Evolutionary conservation across 2,888 invertebrate genomes (phyloP).

Genomic region (Pseudococcus jackbeardsleyi): DNA sequence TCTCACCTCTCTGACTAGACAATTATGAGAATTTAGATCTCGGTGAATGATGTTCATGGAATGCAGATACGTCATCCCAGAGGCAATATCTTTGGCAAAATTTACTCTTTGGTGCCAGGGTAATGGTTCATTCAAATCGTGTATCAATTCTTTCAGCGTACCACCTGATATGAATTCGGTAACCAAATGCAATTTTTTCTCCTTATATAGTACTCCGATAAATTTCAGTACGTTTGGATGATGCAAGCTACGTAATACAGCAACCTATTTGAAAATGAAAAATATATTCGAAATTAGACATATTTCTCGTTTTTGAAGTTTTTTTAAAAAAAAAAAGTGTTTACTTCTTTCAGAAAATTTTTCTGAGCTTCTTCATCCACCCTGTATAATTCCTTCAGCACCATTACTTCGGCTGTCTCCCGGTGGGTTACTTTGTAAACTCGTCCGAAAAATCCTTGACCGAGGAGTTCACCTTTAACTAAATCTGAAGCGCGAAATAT

Average conservation of each 20-base stretch:
- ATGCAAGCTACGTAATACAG: conserved; percentile 87
- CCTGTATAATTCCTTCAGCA: conserved; percentile 91
- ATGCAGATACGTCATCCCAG: conserved; percentile 94
- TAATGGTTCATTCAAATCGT: conserved; percentile 79
- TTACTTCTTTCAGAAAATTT: conserved; percentile 91
- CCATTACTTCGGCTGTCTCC: conserved; percentile 93
- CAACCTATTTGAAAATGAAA: conserved; percentile 75
- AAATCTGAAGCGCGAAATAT: conserved; percentile 94
- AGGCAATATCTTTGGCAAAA: conserved; percentile 91
- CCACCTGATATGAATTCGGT: conserved; percentile 95
- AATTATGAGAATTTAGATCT: conserved; percentile 96
- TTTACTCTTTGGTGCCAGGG: conserved; percentile 86
- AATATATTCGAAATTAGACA: not conserved
- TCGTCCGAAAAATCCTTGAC: conserved; percentile 93
- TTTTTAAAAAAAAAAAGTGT: not conserved
- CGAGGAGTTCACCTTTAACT: conserved; percentile 86
- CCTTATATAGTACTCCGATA: conserved; percentile 93
- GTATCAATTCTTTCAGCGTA: conserved; percentile 86
- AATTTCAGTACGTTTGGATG: conserved; percentile 93
- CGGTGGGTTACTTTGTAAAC: conserved; percentile 92
- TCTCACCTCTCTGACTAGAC: conserved; percentile 85
- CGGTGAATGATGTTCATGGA: conserved; percentile 95
- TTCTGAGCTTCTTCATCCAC: conserved; percentile 95
- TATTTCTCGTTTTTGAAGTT: not conserved
- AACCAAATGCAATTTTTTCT: conserved; percentile 89